Percentiles rank a stretch among this genome's conserved stretches.
These are phyloP conservation scores for Thripadectes ignobilis DNA, from an alignment of 2,797 vertebrate species.

Conservation along the genomic window DNA sequence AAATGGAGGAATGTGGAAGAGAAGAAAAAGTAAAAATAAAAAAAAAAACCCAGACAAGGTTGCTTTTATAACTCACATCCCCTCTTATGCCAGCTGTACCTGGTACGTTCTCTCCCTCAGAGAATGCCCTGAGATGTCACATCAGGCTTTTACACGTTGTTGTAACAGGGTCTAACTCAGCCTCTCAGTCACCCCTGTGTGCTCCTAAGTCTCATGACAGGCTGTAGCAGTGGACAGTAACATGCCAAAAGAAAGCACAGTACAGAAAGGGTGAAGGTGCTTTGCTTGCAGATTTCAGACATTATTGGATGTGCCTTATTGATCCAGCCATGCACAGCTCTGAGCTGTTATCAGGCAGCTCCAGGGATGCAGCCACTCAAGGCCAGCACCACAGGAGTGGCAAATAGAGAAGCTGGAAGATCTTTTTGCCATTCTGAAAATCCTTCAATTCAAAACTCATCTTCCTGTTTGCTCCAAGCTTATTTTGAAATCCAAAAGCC, in stretches of 20 bases:
- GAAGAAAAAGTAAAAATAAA: background rate
- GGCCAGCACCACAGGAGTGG: background rate
- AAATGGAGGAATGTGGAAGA: background rate
- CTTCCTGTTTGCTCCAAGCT: background rate
- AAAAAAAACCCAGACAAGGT: background rate
- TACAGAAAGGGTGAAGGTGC: background rate
- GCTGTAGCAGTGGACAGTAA: background rate
- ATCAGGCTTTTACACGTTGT: accelerated
- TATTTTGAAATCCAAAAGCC: background rate
- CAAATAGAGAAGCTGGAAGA: background rate
- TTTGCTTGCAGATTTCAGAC: background rate
- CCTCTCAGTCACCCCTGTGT: background rate
- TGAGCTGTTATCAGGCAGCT: background rate
- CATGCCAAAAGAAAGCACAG: background rate
- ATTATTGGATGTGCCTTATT: background rate
- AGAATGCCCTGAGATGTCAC: background rate
- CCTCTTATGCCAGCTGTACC: background rate
- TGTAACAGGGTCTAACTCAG: background rate
- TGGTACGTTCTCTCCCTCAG: background rate
- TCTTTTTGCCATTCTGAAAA: conserved; percentile 2
- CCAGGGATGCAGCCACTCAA: background rate
- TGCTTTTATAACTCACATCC: background rate
- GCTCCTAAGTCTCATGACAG: background rate
- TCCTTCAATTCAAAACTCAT: background rate
- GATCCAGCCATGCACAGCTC: background rate